Evolutionary conservation across 2,888 invertebrate species (phyloP).

Genomic region (Hermaeophaga mercurialis): DNA sequence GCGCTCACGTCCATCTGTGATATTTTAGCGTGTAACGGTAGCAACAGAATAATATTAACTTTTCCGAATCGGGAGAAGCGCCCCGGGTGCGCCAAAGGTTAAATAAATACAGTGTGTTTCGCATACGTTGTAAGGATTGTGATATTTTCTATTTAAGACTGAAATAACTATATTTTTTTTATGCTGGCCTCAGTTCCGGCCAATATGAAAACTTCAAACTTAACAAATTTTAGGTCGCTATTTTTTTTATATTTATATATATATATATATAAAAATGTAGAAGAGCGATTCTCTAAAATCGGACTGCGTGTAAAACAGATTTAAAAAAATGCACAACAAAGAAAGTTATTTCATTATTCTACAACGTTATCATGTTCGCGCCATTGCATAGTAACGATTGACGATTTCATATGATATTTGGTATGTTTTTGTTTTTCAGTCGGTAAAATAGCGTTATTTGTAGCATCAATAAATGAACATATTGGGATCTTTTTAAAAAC

Average conservation of each 20-base stretch:
- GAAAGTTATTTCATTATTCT: slow-evolving; percentile 56
- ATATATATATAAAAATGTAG: slow-evolving; percentile 28
- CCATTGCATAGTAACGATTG: slow-evolving; percentile 55
- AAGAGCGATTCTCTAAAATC: slow-evolving; percentile 54
- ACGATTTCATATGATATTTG: slow-evolving; percentile 47
- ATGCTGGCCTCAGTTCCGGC: slow-evolving; percentile 39
- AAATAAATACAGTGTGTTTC: slow-evolving; percentile 31
- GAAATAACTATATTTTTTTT: slow-evolving; percentile 58
- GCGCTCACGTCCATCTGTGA: slow-evolving; percentile 57
- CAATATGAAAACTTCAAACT: slow-evolving; percentile 35
- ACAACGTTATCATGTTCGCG: slow-evolving; percentile 55
- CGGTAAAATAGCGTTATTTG: too few species aligned
- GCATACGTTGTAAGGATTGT: slow-evolving; percentile 56
- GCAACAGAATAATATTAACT: slow-evolving; percentile 58
- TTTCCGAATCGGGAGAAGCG: slow-evolving; percentile 55
- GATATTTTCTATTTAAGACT: slow-evolving; percentile 62
- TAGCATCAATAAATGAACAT: too few species aligned
- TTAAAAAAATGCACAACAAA: slow-evolving; percentile 46
- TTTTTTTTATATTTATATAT: slow-evolving; percentile 30
- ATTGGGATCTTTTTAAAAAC: too few species aligned
- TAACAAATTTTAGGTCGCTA: slow-evolving; percentile 32
- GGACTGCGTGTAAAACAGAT: slow-evolving; percentile 49
- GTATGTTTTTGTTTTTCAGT: slow-evolving; percentile 41
- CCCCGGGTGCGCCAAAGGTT: slow-evolving; percentile 40
- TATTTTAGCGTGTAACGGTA: slow-evolving; percentile 58